A percentile compares a stretch with the other conserved stretches of the same genome.
Evolutionary conservation across 2,113 vertebrate genomes (phyloP).

Genomic region (Anser brachyrhynchus): DNA sequence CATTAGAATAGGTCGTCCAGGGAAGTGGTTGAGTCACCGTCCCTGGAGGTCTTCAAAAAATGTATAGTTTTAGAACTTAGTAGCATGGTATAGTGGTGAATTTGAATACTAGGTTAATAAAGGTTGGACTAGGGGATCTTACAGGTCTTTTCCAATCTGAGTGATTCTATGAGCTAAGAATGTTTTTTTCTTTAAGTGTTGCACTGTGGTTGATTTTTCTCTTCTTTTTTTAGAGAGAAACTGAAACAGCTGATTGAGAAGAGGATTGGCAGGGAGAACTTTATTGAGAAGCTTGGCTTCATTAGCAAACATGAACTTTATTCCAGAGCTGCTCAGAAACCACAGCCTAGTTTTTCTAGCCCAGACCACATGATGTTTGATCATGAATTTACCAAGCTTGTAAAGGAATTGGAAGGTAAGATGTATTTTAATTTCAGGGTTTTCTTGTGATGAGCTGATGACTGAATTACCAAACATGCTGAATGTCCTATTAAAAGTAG

Average conservation of each 20-base stretch:
- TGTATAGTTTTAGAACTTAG: too few species aligned
- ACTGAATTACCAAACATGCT: background rate
- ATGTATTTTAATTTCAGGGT: background rate
- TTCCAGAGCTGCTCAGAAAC: slow-evolving; percentile 94
- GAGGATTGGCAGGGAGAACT: slow-evolving; percentile 97
- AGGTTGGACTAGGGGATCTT: too few species aligned
- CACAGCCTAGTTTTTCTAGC: slow-evolving; percentile 90
- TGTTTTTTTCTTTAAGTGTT: background rate
- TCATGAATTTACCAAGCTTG: slow-evolving; percentile 97
- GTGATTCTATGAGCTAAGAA: background rate
- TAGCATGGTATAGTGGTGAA: too few species aligned
- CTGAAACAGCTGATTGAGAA: slow-evolving; percentile 98
- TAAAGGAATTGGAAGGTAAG: slow-evolving; percentile 97
- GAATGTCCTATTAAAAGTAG: background rate
- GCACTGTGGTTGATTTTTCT: background rate
- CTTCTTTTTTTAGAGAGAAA: slow-evolving; percentile 84
- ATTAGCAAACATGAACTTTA: slow-evolving; percentile 97
- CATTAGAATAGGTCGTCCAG: too few species aligned
- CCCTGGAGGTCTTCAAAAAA: too few species aligned
- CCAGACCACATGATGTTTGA: slow-evolving; percentile 98
- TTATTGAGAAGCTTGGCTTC: slow-evolving; percentile 95
- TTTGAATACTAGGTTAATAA: too few species aligned
- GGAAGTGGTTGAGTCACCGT: too few species aligned
- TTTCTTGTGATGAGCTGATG: background rate
- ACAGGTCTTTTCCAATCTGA: too few species aligned